These are phyloP conservation scores for Apodemia hepburni DNA, from an alignment of 2,888 invertebrate species.

Conservation along the genomic window DNA sequence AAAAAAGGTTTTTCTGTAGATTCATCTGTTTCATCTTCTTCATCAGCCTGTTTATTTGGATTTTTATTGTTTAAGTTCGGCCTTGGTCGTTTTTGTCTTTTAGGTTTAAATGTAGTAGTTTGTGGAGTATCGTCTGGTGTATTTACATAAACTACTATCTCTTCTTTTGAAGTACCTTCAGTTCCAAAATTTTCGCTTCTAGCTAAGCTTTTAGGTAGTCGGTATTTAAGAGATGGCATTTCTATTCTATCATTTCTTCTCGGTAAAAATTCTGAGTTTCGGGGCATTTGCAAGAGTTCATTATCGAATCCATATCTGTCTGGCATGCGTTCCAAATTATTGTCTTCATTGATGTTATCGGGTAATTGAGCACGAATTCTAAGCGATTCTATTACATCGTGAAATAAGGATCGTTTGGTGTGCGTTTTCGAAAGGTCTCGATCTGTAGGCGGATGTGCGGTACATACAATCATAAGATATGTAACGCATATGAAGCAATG, in stretches of 20 bases:
- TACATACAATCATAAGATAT: conserved; percentile 60
- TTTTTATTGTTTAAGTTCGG: conserved; percentile 38
- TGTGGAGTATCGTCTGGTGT: conserved; percentile 43
- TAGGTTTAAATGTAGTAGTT: conserved; percentile 50
- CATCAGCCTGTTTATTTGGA: conserved; percentile 38
- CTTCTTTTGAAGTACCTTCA: conserved; percentile 45
- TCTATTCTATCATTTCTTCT: conserved; percentile 68
- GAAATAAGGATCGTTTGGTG: conserved; percentile 59
- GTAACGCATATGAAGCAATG: conserved; percentile 69
- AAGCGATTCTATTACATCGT: conserved; percentile 66
- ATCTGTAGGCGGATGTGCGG: conserved; percentile 49
- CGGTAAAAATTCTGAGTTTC: conserved; percentile 57
- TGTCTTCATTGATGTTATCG: conserved; percentile 57
- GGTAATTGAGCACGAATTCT: conserved; percentile 56
- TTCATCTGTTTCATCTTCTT: conserved; percentile 32
- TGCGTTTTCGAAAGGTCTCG: conserved; percentile 41
- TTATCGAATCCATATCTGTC: conserved; percentile 52
- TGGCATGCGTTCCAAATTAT: conserved; percentile 53
- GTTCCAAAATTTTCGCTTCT: conserved; percentile 38
- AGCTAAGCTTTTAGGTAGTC: conserved; percentile 57
- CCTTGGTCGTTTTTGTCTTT: conserved; percentile 41
- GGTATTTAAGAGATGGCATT: conserved; percentile 61
- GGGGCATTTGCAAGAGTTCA: conserved; percentile 50
- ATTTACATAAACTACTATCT: conserved; percentile 54
- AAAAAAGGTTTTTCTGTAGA: conserved; percentile 41